These are phyloP conservation scores for Gorsachius magnificus DNA, from an alignment of 2,797 vertebrate genomes.

Conservation along the genomic window DNA sequence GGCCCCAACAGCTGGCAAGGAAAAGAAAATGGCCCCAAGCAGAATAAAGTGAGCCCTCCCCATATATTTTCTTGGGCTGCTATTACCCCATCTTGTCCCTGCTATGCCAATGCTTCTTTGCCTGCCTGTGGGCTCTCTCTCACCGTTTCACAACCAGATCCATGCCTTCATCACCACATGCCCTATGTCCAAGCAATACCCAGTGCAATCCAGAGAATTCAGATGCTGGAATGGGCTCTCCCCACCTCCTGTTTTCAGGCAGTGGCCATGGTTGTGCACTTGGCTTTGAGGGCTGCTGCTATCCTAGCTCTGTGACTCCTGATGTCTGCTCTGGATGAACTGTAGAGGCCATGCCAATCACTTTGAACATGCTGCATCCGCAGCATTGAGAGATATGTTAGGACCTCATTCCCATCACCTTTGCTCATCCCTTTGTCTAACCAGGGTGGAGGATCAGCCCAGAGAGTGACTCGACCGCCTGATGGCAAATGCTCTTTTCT, in stretches of 20 bases:
- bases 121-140: background rate
- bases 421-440: background rate
- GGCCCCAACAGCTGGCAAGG: background rate
- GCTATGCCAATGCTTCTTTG: background rate
- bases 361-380: background rate
- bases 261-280: rapidly evolving
- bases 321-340: background rate
- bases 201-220: background rate
- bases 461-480: rapidly evolving
- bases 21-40: background rate
- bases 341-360: background rate
- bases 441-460: background rate
- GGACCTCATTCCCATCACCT: background rate
- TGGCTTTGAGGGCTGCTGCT: background rate
- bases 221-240: background rate
- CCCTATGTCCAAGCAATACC: background rate
- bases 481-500: background rate
- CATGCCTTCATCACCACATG: background rate
- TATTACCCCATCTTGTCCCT: background rate
- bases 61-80: background rate
- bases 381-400: background rate
- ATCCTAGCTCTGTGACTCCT: background rate
- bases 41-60: background rate
- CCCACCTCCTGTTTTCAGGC: background rate
- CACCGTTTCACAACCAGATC: background rate